Base-by-base conservation (phyloP, 1,140 invertebrate species). In the Neodiprion virginianus region DNA sequence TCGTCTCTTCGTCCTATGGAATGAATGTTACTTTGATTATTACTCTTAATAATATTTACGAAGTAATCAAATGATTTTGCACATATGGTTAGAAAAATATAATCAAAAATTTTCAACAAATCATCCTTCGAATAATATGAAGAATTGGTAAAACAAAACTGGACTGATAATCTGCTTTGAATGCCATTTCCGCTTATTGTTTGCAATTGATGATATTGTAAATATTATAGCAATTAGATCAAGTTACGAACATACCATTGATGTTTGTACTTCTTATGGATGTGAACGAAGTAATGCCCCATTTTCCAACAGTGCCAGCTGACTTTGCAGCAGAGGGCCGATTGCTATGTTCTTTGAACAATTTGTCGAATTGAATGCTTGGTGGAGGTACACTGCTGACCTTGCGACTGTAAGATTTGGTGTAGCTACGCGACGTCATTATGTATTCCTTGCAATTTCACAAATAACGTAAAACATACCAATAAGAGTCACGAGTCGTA, bases 251-350 rank as follows among this genome's bases (percentile, higher is more conserved):
- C 28, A 87, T 91, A 92, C 93, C 93, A 88, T 94, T 94, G 79
- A 93, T 86, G 77, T 89, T 92, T 73, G 92, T 90, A 82, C 94
- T 96, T 80, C 96, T 90, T 73, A 96, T 94, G 1, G 96, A 97
- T 53, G 96, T 97, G 87, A 97, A 97, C 67, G 95, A 96, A 77
- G 96, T 97, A 85, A 96, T 95, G 79, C 96, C 96, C 96, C 96
- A 98, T 90, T 96, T 96, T 79, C 96, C 96, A 76, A 97, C 93
- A 53, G 95, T 96, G 75, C 95, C 96, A 78, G 96, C 94, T 47
- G 95, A 96, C 78, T 96, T 93, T 23, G 95, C 94, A 66, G 95
- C 95, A 48, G 95, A 93, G 17, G 96, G 96, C 80, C 94, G 93
- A 85, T 96, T 97, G 79, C 93, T 95, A 85, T 95, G 96, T 87